Evolutionary conservation across 2,797 vertebrate species (phyloP).

Genomic region (Peromyscus nudipes): DNA sequence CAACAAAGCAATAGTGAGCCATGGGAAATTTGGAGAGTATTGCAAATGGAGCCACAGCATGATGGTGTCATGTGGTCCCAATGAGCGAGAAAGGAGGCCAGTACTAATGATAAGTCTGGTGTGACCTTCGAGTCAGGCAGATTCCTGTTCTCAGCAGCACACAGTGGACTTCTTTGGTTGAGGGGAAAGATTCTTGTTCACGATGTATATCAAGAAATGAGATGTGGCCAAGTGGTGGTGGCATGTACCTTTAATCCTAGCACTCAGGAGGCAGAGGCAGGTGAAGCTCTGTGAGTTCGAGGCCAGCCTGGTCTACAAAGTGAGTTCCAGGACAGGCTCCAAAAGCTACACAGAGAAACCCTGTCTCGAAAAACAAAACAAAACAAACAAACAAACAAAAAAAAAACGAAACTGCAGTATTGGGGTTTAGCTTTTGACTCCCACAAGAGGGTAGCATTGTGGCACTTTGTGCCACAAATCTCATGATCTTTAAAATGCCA

Average conservation of each 20-base stretch:
- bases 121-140: not conserved
- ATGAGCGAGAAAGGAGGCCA: not conserved
- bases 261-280: too few species aligned
- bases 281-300: too few species aligned
- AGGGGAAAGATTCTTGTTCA: not conserved
- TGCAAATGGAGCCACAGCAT: not conserved
- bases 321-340: too few species aligned
- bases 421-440: not conserved
- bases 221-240: too few species aligned
- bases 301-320: too few species aligned
- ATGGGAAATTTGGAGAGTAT: not conserved
- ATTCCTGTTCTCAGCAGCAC: not conserved
- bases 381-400: too few species aligned
- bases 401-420: too few species aligned
- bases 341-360: too few species aligned
- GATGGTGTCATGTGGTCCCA: not conserved
- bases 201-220: too few species aligned
- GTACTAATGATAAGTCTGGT: not conserved
- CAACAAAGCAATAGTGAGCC: not conserved
- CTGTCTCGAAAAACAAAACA: too few species aligned
- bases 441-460: slow-evolving; percentile 22
- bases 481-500: not conserved
- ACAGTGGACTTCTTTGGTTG: not conserved
- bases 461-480: not conserved
- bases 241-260: too few species aligned